Conservation (phyloP, 92 coral and sea anemone species). For the Pocillopora grandis region DNA sequence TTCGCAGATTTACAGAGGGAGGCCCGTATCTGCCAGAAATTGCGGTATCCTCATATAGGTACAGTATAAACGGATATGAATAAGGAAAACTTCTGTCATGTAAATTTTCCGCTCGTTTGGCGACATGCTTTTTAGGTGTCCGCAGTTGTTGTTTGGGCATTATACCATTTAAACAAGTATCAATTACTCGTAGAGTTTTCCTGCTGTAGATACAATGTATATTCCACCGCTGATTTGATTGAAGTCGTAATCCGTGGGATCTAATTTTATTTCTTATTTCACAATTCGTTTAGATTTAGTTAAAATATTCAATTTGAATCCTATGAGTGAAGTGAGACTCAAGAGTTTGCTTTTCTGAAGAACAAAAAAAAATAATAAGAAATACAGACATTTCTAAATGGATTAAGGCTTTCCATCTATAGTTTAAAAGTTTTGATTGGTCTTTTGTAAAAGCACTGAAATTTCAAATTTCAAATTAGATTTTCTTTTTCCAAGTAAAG, state of each 20-base stretch:
- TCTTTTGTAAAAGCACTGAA: slow-evolving; percentile 2
- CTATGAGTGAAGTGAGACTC: not conserved
- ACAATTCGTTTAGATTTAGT: not conserved
- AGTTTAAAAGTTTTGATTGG: slow-evolving; percentile 1
- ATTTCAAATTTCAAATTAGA: not conserved
- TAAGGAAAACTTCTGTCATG: slow-evolving; percentile 2
- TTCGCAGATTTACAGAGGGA: slow-evolving; percentile 88
- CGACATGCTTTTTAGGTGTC: not conserved
- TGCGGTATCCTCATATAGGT: slow-evolving; percentile 97
- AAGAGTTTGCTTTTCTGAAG: not conserved
- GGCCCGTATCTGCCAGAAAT: slow-evolving; percentile 88
- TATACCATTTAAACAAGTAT: not conserved
- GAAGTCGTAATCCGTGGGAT: too few relatives aligned
- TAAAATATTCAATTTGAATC: not conserved
- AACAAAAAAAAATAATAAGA: not conserved
- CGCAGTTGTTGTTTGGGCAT: not conserved
- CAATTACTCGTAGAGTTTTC: not conserved
- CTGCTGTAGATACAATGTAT: too few relatives aligned
- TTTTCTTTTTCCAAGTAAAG: not conserved
- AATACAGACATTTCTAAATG: not conserved
- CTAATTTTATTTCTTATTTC: not conserved
- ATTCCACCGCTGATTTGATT: too few relatives aligned
- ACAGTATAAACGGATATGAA: slow-evolving; percentile 13
- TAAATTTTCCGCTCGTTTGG: not conserved
- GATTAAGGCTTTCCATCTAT: not conserved